Percentiles rank a stretch among this genome's conserved stretches.
Conservation (phyloP, 2,113 vertebrate species). For the Trichomycterus rosablanca region DNA sequence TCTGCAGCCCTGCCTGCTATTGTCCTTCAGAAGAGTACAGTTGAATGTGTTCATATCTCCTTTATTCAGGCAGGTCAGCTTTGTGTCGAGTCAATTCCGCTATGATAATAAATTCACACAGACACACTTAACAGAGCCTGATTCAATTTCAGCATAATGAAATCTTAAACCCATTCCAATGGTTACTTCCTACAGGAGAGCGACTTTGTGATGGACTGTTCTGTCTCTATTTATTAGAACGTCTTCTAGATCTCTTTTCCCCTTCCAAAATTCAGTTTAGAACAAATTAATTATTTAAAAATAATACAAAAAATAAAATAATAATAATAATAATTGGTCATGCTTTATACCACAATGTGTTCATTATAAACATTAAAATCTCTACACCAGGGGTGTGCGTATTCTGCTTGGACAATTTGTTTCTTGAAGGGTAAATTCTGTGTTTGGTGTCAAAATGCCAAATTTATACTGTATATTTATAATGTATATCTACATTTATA, state of each 20-base stretch:
- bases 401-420: too few species aligned
- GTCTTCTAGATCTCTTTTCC: constrained; percentile 11
- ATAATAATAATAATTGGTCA: too few species aligned
- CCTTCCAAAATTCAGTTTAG: background rate
- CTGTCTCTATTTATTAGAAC: constrained; percentile 21
- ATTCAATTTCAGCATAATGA: constrained; percentile 45
- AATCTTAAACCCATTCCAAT: constrained; percentile 34
- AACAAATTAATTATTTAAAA: too few species aligned
- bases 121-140: constrained; percentile 28
- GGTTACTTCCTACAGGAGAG: constrained; percentile 21
- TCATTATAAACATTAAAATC: too few species aligned
- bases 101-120: constrained; percentile 39
- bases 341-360: too few species aligned
- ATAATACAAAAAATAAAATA: too few species aligned
- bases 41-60: constrained; percentile 37
- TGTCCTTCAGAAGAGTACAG: constrained; percentile 37
- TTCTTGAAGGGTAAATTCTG: too few species aligned
- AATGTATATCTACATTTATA: too few species aligned
- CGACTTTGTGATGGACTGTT: constrained; percentile 29
- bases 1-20: constrained; percentile 12
- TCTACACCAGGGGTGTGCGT: too few species aligned
- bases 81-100: constrained; percentile 41
- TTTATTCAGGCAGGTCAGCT: constrained; percentile 48
- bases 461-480: too few species aligned
- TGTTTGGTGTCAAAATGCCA: too few species aligned